These are phyloP conservation scores for Pristionchus arcanus DNA, from an alignment of 2,888 invertebrate genomes.

Conservation along the genomic window DNA sequence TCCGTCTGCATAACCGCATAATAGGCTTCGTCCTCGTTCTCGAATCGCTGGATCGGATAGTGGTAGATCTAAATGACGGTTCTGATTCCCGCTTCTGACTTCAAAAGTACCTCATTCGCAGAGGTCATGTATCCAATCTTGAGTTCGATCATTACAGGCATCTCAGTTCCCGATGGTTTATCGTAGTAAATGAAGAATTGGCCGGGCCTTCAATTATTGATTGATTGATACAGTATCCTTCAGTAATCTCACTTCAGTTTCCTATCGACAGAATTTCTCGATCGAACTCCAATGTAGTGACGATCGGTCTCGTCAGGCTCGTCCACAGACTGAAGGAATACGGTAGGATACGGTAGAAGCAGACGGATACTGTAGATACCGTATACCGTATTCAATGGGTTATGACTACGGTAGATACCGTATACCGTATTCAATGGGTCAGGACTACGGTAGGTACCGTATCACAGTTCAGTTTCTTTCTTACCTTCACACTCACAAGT, in stretches of 20 bases:
- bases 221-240: slow-evolving; percentile 1
- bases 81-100: not conserved
- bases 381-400: not conserved
- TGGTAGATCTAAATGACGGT: slow-evolving; percentile 39
- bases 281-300: slow-evolving; percentile 35
- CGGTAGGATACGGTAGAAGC: not conserved
- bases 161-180: not conserved
- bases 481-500: not conserved
- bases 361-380: not conserved
- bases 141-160: slow-evolving; percentile 34
- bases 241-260: slow-evolving; percentile 15
- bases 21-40: not conserved
- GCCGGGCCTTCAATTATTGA: not conserved
- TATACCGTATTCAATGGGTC: not conserved
- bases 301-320: slow-evolving; percentile 2
- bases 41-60: slow-evolving; percentile 44
- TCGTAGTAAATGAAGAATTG: slow-evolving; percentile 36
- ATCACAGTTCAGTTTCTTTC: not conserved
- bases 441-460: not conserved
- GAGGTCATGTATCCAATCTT: slow-evolving; percentile 44
- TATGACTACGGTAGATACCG: not conserved
- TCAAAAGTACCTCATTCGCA: not conserved
- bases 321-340: not conserved
- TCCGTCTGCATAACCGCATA: slow-evolving; percentile 41
- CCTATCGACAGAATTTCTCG: not conserved